phyloP scores from a whole-genome alignment of 2,113 vertebrate species.

The Ctenomys sociabilis region DNA sequence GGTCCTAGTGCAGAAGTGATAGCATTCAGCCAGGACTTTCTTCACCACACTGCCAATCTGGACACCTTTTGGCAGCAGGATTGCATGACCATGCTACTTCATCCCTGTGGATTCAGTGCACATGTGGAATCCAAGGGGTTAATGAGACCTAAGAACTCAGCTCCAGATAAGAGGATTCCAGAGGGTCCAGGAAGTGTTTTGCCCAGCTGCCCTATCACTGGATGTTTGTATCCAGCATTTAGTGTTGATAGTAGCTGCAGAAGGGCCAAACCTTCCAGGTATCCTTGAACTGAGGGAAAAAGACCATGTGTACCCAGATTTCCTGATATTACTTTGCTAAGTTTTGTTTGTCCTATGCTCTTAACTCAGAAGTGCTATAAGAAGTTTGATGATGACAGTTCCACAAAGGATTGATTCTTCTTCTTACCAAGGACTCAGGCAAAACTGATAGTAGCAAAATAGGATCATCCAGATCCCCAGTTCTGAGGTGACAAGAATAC shows the following conservation, averaged over 20 bases:
- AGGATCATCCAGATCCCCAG: neutral
- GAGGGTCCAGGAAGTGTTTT: neutral
- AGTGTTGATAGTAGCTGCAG: neutral
- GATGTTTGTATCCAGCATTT: neutral
- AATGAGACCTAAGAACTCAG: neutral
- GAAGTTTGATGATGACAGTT: neutral
- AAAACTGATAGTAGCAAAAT: neutral
- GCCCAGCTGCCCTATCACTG: neutral
- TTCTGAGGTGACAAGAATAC: neutral
- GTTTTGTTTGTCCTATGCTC: neutral
- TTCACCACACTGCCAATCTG: fast-evolving
- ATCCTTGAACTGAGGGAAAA: neutral
- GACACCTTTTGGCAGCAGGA: neutral
- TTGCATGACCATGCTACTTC: neutral
- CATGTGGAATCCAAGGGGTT: neutral
- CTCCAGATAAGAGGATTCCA: neutral
- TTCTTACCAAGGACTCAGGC: neutral
- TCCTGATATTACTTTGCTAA: neutral
- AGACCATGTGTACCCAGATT: neutral
- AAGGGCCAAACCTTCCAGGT: neutral
- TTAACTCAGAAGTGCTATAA: neutral
- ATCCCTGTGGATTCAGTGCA: no score
- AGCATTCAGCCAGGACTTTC: neutral
- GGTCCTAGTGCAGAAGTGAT: neutral
- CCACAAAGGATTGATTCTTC: neutral